phyloP scores from a whole-genome alignment of 2,113 vertebrate species.

The Hippoglossus stenolepis region DNA sequence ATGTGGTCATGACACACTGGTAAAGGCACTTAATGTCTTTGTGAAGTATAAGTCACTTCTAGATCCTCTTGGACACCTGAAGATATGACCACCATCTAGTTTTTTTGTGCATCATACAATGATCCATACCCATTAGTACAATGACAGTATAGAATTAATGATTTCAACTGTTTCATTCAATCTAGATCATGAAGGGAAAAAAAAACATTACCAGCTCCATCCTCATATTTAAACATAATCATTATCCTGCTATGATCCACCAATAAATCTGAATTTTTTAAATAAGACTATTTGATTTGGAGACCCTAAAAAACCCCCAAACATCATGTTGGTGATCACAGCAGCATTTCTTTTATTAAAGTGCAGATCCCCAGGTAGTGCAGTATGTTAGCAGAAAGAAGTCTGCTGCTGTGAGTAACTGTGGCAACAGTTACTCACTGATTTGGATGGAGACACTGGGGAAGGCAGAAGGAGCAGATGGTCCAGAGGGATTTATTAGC shows the following conservation, averaged over 20 bases:
- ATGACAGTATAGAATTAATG: too few species aligned
- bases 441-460: neutral
- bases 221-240: too few species aligned
- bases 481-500: neutral
- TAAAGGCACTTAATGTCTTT: too few species aligned
- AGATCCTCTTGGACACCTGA: too few species aligned
- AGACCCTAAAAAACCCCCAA: neutral
- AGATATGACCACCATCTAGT: too few species aligned
- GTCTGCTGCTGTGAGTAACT: neutral
- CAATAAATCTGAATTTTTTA: neutral
- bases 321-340: neutral
- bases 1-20: too few species aligned
- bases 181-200: too few species aligned
- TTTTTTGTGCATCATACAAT: neutral
- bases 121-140: neutral
- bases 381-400: neutral
- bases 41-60: too few species aligned
- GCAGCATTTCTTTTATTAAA: neutral
- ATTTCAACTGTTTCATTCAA: too few species aligned
- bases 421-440: neutral
- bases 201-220: too few species aligned
- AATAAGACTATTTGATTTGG: neutral
- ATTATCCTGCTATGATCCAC: neutral
- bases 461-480: neutral
- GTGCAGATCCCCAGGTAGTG: neutral